Percentiles rank a stretch among this genome's conserved stretches.
phyloP scores from a whole-genome alignment of 2,797 vertebrate species.

The Parauchenoglanis ngamensis region DNA sequence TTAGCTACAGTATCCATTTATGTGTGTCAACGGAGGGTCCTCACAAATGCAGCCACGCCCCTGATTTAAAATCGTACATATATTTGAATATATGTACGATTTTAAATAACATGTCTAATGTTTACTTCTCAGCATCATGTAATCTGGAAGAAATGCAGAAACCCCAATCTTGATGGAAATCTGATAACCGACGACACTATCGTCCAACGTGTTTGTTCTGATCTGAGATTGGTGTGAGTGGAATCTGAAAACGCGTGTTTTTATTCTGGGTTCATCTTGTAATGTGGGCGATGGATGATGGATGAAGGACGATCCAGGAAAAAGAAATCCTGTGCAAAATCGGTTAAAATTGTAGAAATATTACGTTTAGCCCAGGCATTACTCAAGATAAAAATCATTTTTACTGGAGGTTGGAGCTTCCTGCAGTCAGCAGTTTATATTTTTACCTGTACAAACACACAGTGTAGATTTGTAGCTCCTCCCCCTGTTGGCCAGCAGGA shows the following conservation, averaged over 20 bases:
- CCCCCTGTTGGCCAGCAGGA: conserved; percentile 17
- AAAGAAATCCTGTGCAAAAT: neutral
- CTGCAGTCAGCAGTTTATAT: neutral
- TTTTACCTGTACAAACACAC: neutral
- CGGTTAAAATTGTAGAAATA: neutral
- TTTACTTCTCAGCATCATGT: neutral
- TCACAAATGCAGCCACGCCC: neutral
- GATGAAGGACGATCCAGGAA: neutral
- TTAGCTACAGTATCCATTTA: neutral
- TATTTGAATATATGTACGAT: neutral
- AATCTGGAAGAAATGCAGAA: neutral
- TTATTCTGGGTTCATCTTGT: neutral
- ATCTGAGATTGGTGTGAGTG: neutral
- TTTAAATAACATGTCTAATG: no score
- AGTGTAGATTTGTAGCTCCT: neutral
- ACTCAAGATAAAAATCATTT: neutral
- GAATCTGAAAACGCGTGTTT: neutral
- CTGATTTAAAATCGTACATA: neutral
- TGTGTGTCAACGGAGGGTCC: neutral
- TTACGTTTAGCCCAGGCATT: neutral
- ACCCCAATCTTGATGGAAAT: neutral
- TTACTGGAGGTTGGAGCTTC: neutral
- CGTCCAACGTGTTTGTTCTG: neutral
- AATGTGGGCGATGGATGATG: neutral
- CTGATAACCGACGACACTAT: neutral